Conservation (phyloP, 2,797 vertebrate species). For the Thripadectes ignobilis region DNA sequence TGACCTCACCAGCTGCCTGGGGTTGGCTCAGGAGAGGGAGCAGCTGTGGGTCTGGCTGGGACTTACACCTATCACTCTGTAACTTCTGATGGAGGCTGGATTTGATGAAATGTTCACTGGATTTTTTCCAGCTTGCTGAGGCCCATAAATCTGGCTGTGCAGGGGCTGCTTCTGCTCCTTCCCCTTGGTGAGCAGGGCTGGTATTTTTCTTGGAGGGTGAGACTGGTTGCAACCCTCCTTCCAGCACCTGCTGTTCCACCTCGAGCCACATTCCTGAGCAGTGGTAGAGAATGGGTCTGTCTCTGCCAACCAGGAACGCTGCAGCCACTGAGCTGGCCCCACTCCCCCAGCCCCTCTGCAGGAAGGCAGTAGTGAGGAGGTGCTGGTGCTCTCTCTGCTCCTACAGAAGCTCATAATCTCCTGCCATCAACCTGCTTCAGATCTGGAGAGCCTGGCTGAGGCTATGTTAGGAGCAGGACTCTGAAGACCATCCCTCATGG, state of each 20-base stretch:
- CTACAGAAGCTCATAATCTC: neutral
- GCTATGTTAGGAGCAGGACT: neutral
- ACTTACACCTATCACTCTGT: constrained; percentile 45
- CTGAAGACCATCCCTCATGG: neutral
- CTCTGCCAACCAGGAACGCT: neutral
- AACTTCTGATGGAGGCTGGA: constrained; percentile 40
- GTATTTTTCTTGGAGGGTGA: constrained; percentile 71
- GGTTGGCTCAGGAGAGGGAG: neutral
- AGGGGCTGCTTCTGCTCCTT: constrained; percentile 46
- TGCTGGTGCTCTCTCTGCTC: neutral
- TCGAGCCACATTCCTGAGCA: constrained; percentile 48
- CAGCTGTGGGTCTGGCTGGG: constrained; percentile 37
- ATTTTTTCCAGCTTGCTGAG: constrained; percentile 55
- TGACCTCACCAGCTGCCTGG: constrained; percentile 7
- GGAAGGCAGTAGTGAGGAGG: neutral
- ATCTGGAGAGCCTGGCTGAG: neutral
- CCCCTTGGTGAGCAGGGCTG: neutral
- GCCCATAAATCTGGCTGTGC: constrained; percentile 57
- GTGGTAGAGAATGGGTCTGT: neutral
- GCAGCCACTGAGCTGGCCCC: neutral
- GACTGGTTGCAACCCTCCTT: constrained; percentile 6
- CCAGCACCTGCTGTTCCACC: constrained; percentile 62
- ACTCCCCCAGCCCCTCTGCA: neutral
- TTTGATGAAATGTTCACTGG: constrained; percentile 66
- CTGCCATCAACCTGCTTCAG: neutral